Evolutionary conservation across 2,888 invertebrate species (phyloP).

Genomic region (Steinernema carpocapsae): DNA sequence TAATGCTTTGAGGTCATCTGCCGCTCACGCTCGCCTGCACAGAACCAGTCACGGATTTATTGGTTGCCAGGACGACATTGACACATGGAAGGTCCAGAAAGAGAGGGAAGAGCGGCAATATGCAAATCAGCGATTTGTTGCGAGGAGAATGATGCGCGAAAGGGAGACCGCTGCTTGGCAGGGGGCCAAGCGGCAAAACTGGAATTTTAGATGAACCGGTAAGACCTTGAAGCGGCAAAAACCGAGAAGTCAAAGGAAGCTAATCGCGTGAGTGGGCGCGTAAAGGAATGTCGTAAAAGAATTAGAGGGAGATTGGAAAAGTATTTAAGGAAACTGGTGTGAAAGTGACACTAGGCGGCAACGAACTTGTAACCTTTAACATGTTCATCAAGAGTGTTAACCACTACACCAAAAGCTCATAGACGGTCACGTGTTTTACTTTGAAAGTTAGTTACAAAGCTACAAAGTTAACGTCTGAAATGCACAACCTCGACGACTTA

Average conservation of each 20-base stretch:
- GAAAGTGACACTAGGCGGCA: no score
- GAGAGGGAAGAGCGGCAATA: not conserved
- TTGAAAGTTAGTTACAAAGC: no score
- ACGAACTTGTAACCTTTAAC: no score
- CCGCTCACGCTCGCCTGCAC: not conserved
- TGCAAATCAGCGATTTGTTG: conserved; percentile 29
- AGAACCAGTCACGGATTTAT: not conserved
- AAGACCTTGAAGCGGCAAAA: conserved; percentile 11
- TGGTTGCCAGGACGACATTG: not conserved
- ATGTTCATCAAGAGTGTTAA: no score
- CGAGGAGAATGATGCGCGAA: conserved; percentile 26
- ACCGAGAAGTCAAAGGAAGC: not conserved
- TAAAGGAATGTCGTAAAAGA: conserved; percentile 14
- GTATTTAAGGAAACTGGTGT: no score
- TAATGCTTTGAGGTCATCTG: conserved; percentile 17
- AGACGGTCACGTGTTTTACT: no score
- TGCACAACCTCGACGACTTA: no score
- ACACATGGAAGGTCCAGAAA: no score
- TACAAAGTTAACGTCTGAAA: no score
- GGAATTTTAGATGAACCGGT: not conserved
- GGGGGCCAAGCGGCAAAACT: conserved; percentile 21
- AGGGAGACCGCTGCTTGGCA: conserved; percentile 20
- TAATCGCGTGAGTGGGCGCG: conserved; percentile 17
- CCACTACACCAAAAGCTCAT: no score
- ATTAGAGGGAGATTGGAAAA: not conserved